Evolutionary conservation across 2,888 invertebrate species (phyloP).

Genomic region (Ecdyonurus torrentis): DNA sequence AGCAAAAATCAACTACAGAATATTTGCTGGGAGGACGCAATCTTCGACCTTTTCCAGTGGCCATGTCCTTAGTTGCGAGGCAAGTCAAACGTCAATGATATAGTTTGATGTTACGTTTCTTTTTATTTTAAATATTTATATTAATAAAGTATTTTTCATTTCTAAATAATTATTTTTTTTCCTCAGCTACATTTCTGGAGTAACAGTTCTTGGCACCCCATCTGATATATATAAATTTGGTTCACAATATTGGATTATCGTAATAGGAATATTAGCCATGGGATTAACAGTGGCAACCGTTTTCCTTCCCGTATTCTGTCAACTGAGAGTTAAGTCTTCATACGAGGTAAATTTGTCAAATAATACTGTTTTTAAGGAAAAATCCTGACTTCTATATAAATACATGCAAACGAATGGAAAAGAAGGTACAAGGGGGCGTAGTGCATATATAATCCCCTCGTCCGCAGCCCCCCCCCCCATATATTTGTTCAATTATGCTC

Average conservation of each 20-base stretch:
- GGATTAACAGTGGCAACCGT: constrained; percentile 46
- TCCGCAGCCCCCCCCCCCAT: too few relatives aligned
- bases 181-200: constrained; percentile 54
- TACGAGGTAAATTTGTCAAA: constrained; percentile 64
- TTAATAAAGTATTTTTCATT: too few relatives aligned
- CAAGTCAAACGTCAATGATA: too few relatives aligned
- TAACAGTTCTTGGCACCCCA: constrained; percentile 51
- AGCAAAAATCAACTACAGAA: constrained; percentile 27
- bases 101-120: too few relatives aligned
- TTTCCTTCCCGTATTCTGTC: constrained; percentile 57
- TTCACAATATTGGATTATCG: constrained; percentile 50
- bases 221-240: constrained; percentile 64
- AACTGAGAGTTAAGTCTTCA: constrained; percentile 53
- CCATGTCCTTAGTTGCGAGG: constrained; percentile 75
- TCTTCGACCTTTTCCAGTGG: constrained; percentile 67
- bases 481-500: too few relatives aligned
- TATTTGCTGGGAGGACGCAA: constrained; percentile 59
- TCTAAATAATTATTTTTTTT: neutral
- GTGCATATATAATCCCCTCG: too few relatives aligned
- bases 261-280: constrained; percentile 45
- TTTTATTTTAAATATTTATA: too few relatives aligned
- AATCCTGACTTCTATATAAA: too few relatives aligned
- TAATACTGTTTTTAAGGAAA: too few relatives aligned
- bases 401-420: too few relatives aligned
- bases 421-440: too few relatives aligned